Evolutionary conservation across 2,797 vertebrate genomes (phyloP).

Genomic region (Lutjanus argentimaculatus): DNA sequence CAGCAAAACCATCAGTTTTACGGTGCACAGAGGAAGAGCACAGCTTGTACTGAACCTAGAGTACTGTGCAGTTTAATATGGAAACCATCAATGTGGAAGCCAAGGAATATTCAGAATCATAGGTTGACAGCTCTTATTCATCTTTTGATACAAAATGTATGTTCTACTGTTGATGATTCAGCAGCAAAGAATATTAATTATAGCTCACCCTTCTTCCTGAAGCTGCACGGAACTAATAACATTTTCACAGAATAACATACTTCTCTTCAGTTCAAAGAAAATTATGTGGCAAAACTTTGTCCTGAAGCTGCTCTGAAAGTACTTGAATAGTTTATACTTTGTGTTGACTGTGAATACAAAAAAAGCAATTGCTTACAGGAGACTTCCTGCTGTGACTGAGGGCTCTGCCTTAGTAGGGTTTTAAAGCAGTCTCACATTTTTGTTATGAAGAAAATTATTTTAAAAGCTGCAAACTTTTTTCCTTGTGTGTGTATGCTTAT

Average conservation of each 20-base stretch:
- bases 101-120: slow-evolving; percentile 20
- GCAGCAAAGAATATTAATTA: slow-evolving; percentile 30
- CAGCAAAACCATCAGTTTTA: neutral
- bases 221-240: slow-evolving; percentile 18
- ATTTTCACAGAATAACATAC: slow-evolving; percentile 6
- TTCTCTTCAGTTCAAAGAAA: slow-evolving; percentile 19
- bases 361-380: slow-evolving; percentile 24
- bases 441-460: slow-evolving; percentile 21
- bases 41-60: neutral
- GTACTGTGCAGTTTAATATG: slow-evolving; percentile 19
- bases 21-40: slow-evolving; percentile 1
- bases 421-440: slow-evolving; percentile 13
- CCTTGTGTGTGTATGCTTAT: slow-evolving; percentile 9
- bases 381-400: slow-evolving; percentile 10
- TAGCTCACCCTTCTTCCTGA: slow-evolving; percentile 23
- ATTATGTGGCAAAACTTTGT: slow-evolving; percentile 3
- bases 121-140: slow-evolving; percentile 37
- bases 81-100: slow-evolving; percentile 36
- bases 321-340: neutral
- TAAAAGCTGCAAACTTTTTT: slow-evolving; percentile 11
- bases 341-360: slow-evolving; percentile 19
- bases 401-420: slow-evolving; percentile 12
- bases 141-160: slow-evolving; percentile 38
- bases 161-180: slow-evolving; percentile 34
- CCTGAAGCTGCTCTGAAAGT: slow-evolving; percentile 20